Base-by-base conservation (phyloP, 2,888 invertebrate genomes). In the Andrena bucephala region DNA sequence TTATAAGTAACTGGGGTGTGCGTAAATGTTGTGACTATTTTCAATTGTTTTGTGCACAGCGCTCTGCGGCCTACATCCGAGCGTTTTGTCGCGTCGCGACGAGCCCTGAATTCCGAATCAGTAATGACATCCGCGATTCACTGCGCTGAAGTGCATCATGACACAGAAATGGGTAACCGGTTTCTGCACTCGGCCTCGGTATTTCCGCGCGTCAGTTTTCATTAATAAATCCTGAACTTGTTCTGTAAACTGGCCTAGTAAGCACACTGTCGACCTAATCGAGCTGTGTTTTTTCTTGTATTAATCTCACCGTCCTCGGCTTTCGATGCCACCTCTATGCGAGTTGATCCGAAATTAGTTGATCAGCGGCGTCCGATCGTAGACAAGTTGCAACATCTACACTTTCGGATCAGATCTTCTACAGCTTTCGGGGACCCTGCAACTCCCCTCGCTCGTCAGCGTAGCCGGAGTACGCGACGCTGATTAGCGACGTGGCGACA, bases 161-260 rank as follows among this genome's bases (percentile, higher is more conserved):
- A 62, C 81, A 81, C 81, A 81, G 81, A 80, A 81, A 74, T 80
- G 69, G 33, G 74, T 54, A 81, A 81, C 81, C 81, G 81, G 81
- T 81, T 79, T 69, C 52, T n/a, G 48, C 63, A 42, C 31, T 24
- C 20, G 31, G 52, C 20, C 24, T 33, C 52, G 16, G 33, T 33
- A 16, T 54, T 54, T 33, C 7, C 52, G 8, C 31, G 6, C 33
- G 24, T 33, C 24, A 29, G 54, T 29, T 67, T 29, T 50, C 52
- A 57, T 67, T 65, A 27, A 57, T 59, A 20, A 42, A 31, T 10
- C 27, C 10, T 20, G 13, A 50, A 65, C 59, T 77, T 36, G 69
- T 50, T 65, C 29, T 27, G 13, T 31, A 54, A 54, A 66, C 36
- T 66, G 24, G 59, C 52, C 5, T 59, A 31, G 36, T 10, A 33